Evolutionary conservation across 2,113 vertebrate species (phyloP).

Genomic region (Cromileptes altivelis): DNA sequence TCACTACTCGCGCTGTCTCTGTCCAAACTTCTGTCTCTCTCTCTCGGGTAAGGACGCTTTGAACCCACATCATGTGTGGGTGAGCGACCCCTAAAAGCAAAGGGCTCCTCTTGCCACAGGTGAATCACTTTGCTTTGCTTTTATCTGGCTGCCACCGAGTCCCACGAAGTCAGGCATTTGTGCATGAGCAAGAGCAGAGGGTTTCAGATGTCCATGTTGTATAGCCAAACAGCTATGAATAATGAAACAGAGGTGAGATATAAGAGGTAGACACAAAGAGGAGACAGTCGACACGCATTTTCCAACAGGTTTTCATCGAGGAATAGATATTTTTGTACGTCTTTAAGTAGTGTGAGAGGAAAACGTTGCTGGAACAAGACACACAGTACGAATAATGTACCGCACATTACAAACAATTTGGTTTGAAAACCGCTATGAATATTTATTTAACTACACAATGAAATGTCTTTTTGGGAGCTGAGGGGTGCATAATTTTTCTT

Average conservation of each 20-base stretch:
- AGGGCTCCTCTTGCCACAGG: constrained; percentile 69
- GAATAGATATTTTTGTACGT: background rate
- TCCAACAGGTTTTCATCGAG: constrained; percentile 11
- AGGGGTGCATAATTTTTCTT: background rate
- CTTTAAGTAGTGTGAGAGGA: background rate
- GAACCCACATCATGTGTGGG: constrained; percentile 62
- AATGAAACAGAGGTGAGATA: constrained; percentile 66
- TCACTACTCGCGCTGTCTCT: constrained; percentile 16
- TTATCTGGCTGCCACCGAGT: constrained; percentile 60
- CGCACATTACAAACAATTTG: background rate
- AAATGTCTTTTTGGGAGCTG: constrained; percentile 16
- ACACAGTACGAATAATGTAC: background rate
- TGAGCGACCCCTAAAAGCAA: constrained; percentile 72
- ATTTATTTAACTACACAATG: background rate
- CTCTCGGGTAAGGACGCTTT: constrained; percentile 48
- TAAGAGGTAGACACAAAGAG: constrained; percentile 9
- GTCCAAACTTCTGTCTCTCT: constrained; percentile 16
- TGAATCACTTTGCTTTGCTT: constrained; percentile 78
- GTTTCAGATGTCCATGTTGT: constrained; percentile 63
- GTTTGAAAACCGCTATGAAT: background rate
- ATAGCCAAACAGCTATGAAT: constrained; percentile 67
- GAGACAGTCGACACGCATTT: background rate
- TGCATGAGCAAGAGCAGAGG: constrained; percentile 52
- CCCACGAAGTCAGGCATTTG: constrained; percentile 52
- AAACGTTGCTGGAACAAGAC: background rate